Evolutionary conservation across 2,888 invertebrate species (phyloP).

Genomic region (Amorpha juglandis): DNA sequence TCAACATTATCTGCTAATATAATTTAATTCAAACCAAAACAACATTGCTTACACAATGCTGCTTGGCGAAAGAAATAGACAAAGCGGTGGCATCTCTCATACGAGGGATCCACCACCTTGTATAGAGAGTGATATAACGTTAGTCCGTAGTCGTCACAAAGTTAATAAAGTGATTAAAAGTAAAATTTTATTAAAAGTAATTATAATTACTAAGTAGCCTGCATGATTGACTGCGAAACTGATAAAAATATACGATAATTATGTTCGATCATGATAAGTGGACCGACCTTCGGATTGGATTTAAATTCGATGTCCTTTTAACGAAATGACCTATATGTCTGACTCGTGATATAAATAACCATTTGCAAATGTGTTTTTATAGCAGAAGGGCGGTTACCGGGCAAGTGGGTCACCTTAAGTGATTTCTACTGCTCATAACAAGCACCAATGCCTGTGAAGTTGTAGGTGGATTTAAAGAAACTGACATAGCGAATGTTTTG

Average conservation of each 20-base stretch:
- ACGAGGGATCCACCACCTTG: too few relatives aligned
- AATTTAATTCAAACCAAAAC: too few relatives aligned
- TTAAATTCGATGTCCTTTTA: slow-evolving; percentile 4
- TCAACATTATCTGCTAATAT: background rate
- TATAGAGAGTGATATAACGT: too few relatives aligned
- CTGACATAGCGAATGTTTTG: too few relatives aligned
- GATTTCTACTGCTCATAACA: background rate
- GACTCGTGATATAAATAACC: slow-evolving; percentile 6
- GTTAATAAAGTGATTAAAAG: background rate
- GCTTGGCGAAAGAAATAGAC: too few relatives aligned
- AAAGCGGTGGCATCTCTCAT: too few relatives aligned
- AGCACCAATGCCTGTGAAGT: background rate
- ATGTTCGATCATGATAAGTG: slow-evolving; percentile 15
- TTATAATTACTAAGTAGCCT: background rate
- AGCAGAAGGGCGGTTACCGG: background rate
- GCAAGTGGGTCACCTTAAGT: background rate
- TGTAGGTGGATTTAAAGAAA: background rate
- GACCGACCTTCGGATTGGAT: slow-evolving; percentile 2
- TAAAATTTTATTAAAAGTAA: background rate
- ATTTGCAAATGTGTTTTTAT: background rate
- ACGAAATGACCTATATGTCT: slow-evolving; percentile 12
- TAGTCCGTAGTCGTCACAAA: background rate
- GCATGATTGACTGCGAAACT: background rate
- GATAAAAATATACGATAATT: slow-evolving; percentile 4
- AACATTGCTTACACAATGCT: too few relatives aligned